phyloP scores from a whole-genome alignment of 2,888 invertebrate species.

The Tiliacea aurago region DNA sequence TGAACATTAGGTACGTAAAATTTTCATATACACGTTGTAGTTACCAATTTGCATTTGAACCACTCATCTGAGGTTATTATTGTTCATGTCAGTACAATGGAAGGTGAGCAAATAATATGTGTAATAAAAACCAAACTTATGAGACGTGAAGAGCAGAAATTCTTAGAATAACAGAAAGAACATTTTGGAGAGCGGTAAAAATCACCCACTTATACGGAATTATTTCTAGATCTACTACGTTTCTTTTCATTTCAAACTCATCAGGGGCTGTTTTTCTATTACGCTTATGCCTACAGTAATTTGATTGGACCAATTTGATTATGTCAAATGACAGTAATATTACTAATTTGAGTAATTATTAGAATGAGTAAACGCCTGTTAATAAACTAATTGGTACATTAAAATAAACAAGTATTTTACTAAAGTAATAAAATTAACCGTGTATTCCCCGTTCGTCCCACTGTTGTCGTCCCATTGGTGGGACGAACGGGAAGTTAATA shows the following conservation, averaged over 20 bases:
- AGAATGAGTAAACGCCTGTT: not conserved
- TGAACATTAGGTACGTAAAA: conserved; percentile 71
- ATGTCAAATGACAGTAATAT: not conserved
- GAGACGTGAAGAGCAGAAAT: not conserved
- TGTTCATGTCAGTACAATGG: conserved; percentile 26
- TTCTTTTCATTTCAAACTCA: conserved; percentile 11
- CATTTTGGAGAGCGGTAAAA: conserved; percentile 4
- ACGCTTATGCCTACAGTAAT: not conserved
- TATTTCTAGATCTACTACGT: not conserved
- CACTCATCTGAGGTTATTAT: conserved; percentile 51
- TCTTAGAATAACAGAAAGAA: conserved; percentile 16
- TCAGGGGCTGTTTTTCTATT: not conserved
- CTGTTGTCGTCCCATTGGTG: no score
- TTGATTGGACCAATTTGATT: not conserved
- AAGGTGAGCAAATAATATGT: conserved; percentile 30
- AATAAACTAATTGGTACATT: not conserved
- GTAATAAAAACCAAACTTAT: conserved; percentile 23
- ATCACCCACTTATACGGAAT: not conserved
- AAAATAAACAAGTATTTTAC: not conserved
- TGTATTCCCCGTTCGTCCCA: no score
- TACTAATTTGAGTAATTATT: not conserved
- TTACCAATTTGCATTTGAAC: conserved; percentile 64
- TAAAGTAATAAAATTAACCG: not conserved
- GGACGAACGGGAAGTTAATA: no score
- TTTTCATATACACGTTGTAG: conserved; percentile 63